Base-by-base conservation (phyloP, 2,797 vertebrate species). In the Chrosomus eos region DNA sequence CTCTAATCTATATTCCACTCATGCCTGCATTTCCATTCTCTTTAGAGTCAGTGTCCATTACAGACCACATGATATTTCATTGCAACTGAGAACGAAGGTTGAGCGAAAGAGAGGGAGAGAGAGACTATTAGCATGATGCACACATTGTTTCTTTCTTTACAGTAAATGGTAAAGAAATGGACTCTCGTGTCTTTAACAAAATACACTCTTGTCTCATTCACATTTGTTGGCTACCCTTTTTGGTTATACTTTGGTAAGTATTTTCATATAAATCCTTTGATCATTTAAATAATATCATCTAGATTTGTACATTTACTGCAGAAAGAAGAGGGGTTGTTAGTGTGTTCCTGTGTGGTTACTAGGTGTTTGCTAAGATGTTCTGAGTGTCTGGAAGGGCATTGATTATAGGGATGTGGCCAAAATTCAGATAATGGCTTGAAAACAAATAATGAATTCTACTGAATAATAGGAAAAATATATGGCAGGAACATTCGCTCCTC, bases 41-140 rank as follows among this genome's bases (percentile, higher is more conserved):
- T 76, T 67, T 55, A 67, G 71, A 53, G 81, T 83, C 60, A 67
- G 81, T 83, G 72, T 83, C 81, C 72, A 76, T 83, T 83, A 76
- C 72, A 66, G 18, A 28, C 58, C 43, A 45, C 26, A 67, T 31
- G 62, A 55, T 76, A 83, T 83, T 76, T 40, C 72, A 67, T 76
- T 76, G 60, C 72, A 75, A 28, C 60, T 21, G 60, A 83, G 60
- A 75, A 67, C 4, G 48, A 33, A 62, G 55, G 38, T 43, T 10
- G 36, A 78, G 58, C 14, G 1, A 43, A 28, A 28, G n/a, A 43
- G 16, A 73, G 11, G 18, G 68, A 21, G 14, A 38, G 9, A 75
- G 7, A 51, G 70, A 74, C 36, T 48, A 64, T 74, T 74, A 74
- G 70, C 81, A 82, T 64, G 55, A 82, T 36, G 21, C 28, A n/a